Conservation (phyloP, 2,113 vertebrate species). For the Ptychochromis oligacanthus region DNA sequence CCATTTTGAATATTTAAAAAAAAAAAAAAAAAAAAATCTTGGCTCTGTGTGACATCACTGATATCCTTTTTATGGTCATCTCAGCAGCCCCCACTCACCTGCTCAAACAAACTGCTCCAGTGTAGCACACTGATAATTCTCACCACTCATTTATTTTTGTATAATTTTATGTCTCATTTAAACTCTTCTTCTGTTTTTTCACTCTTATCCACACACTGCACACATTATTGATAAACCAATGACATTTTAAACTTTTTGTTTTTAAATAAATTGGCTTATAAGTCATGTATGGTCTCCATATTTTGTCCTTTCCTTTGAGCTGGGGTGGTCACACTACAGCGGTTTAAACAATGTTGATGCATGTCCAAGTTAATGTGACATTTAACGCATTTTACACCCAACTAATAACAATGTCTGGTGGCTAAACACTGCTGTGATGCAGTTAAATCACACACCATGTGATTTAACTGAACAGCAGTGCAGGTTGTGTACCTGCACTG, state of each 20-base stretch:
- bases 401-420: background rate
- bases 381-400: background rate
- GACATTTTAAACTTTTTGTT: background rate
- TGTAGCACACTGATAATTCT: too few relatives aligned
- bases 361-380: too few relatives aligned
- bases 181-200: fast-evolving
- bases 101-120: background rate
- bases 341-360: too few relatives aligned
- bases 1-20: too few relatives aligned
- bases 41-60: background rate
- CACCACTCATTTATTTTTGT: background rate
- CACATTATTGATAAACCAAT: background rate
- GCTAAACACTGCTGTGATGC: background rate
- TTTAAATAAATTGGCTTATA: too few relatives aligned
- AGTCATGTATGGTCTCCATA: too few relatives aligned
- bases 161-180: background rate
- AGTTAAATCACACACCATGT: background rate
- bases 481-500: background rate
- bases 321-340: too few relatives aligned
- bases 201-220: background rate
- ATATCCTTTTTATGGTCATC: background rate
- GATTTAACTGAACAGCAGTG: too few relatives aligned
- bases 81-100: background rate
- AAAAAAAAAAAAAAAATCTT: too few relatives aligned
- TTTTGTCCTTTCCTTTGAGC: too few relatives aligned